A percentile compares a stretch with the other conserved stretches of the same genome.
Evolutionary conservation across 2,888 invertebrate species (phyloP).

Genomic region (Cartodere bifasciata): DNA sequence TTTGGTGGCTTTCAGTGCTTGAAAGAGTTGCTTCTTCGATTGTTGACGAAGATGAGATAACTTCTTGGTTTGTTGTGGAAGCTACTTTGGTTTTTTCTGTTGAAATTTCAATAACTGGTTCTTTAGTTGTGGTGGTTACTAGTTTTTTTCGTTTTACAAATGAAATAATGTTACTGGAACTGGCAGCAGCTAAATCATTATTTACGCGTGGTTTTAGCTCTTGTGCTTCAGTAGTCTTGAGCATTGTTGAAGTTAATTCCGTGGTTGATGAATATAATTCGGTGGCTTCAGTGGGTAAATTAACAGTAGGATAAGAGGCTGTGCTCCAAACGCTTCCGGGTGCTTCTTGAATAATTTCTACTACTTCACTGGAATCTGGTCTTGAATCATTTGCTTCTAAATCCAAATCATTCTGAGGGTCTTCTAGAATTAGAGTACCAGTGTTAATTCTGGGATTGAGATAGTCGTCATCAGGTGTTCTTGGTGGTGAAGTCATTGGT

Average conservation of each 20-base stretch:
- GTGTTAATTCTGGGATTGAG: too few species aligned
- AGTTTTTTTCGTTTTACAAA: constrained; percentile 21
- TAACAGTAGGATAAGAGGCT: too few species aligned
- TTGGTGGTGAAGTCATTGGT: constrained; percentile 27
- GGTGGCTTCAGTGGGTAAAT: too few species aligned
- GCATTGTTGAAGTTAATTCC: too few species aligned
- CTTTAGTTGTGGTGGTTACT: constrained; percentile 9
- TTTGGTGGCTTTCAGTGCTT: neutral
- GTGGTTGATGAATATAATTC: constrained; percentile 31
- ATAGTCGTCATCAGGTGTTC: constrained; percentile 34
- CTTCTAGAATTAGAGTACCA: constrained; percentile 34
- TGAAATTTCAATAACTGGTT: constrained; percentile 6
- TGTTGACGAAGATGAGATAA: constrained; percentile 11
- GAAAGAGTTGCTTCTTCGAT: neutral
- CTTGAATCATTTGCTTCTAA: constrained; percentile 24
- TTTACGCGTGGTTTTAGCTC: constrained; percentile 9
- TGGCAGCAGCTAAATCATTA: constrained; percentile 15
- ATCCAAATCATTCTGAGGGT: constrained; percentile 21
- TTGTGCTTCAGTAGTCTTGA: too few species aligned
- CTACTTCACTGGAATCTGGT: constrained; percentile 30
- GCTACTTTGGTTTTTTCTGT: constrained; percentile 12
- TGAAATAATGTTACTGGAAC: constrained; percentile 22
- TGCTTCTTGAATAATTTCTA: constrained; percentile 30
- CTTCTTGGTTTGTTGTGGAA: constrained; percentile 12
- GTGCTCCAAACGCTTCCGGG: too few species aligned